Evolutionary conservation across 1,140 invertebrate species (phyloP).

Genomic region (Thaumetopoea pityocampa): DNA sequence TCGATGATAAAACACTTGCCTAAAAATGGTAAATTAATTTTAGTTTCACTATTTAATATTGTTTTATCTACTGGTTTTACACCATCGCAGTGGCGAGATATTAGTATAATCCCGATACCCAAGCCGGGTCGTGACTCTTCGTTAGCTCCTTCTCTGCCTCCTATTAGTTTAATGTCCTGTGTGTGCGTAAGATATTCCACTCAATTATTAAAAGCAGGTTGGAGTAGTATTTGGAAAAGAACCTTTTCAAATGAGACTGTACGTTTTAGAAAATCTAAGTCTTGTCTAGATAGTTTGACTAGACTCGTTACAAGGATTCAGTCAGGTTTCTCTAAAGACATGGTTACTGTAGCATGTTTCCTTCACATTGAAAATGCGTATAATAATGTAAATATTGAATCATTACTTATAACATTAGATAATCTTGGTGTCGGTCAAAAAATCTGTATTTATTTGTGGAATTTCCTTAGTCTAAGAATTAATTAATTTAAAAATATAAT

Average conservation of each 20-base stretch:
- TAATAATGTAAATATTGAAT: too few relatives aligned
- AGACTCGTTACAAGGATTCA: not conserved
- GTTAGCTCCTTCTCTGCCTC: not conserved
- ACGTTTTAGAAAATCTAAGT: not conserved
- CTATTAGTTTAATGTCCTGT: not conserved
- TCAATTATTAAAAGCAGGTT: not conserved
- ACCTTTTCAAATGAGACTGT: not conserved
- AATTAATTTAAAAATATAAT: too few relatives aligned
- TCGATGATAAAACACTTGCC: constrained; percentile 23
- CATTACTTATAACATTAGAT: too few relatives aligned
- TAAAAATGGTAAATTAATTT: constrained; percentile 1
- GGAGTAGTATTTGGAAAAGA: not conserved
- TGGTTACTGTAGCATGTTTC: not conserved
- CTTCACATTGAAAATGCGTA: not conserved
- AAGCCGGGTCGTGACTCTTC: constrained; percentile 21
- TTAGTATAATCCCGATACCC: constrained; percentile 36
- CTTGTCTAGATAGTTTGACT: not conserved
- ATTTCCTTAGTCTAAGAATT: too few relatives aligned
- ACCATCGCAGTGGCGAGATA: constrained; percentile 40
- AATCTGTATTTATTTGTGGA: too few relatives aligned
- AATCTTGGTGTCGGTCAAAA: too few relatives aligned
- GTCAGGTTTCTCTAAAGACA: not conserved
- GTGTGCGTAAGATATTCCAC: not conserved
- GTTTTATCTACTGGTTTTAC: constrained; percentile 7
- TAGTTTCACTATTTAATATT: constrained; percentile 20